Percentiles rank a stretch among this genome's conserved stretches.
Conservation (phyloP, 2,113 vertebrate species). For the Hydropotes inermis region DNA sequence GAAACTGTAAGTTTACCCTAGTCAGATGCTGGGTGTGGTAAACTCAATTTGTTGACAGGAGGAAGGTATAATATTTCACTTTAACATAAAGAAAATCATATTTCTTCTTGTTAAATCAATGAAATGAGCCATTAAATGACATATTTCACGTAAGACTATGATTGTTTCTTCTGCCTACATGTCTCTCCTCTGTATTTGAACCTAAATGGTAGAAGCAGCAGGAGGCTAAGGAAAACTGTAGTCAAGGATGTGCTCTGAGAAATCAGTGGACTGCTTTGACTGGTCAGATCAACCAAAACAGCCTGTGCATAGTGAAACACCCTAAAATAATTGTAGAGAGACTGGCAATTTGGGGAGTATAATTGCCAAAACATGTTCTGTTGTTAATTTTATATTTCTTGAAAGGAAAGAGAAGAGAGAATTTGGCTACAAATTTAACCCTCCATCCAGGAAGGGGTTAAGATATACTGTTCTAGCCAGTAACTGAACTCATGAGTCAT, state of each 20-base stretch:
- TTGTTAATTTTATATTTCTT: not conserved
- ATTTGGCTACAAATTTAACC: not conserved
- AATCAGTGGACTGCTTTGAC: slow-evolving; percentile 49
- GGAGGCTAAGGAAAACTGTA: not conserved
- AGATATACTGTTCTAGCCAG: not conserved
- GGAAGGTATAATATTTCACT: not conserved
- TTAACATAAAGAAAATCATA: not conserved
- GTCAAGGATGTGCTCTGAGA: not conserved
- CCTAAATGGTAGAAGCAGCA: slow-evolving; percentile 21
- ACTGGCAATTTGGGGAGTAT: not conserved
- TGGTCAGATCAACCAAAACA: slow-evolving; percentile 22
- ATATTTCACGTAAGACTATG: not conserved
- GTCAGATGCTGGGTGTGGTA: not conserved
- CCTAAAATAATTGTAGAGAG: not conserved
- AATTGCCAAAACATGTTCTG: not conserved
- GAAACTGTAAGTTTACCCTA: not conserved
- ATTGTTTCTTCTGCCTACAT: not conserved
- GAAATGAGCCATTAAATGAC: not conserved
- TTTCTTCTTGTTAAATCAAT: not conserved
- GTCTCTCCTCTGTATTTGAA: not conserved
- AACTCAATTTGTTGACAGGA: not conserved
- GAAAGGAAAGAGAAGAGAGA: not conserved
- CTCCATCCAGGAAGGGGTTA: not conserved
- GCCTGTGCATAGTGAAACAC: not conserved
- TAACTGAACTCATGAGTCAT: not conserved